phyloP scores from a whole-genome alignment of 2,113 vertebrate genomes.

The Notarius quadriscutis region DNA sequence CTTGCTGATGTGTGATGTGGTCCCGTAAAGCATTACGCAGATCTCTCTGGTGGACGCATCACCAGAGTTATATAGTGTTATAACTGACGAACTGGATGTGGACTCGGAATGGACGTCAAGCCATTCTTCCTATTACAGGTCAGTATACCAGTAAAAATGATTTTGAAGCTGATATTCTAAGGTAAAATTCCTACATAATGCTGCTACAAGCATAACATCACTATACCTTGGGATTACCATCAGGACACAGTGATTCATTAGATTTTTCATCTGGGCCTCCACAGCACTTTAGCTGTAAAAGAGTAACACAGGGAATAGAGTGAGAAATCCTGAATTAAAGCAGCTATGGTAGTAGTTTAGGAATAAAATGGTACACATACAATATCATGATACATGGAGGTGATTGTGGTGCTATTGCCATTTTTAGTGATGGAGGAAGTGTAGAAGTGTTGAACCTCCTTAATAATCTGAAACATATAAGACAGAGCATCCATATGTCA shows the following conservation, averaged over 20 bases:
- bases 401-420: conserved; percentile 62
- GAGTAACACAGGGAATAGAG: not conserved
- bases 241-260: conserved; percentile 43
- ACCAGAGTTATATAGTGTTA: too few relatives aligned
- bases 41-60: too few relatives aligned
- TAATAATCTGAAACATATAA: conserved; percentile 77
- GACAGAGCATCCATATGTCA: not conserved
- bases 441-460: conserved; percentile 85
- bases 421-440: conserved; percentile 67
- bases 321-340: not conserved
- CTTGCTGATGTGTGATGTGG: too few relatives aligned
- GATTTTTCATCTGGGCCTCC: conserved; percentile 22
- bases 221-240: conserved; percentile 53
- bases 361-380: conserved; percentile 59
- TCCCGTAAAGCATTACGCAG: too few relatives aligned
- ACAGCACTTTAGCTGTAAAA: conserved; percentile 73
- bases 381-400: conserved; percentile 59
- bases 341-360: not conserved
- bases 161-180: too few relatives aligned
- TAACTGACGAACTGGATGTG: too few relatives aligned
- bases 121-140: too few relatives aligned
- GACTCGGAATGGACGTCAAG: too few relatives aligned
- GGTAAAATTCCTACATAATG: too few relatives aligned
- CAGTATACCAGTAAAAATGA: too few relatives aligned
- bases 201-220: not conserved